Evolutionary conservation across 1,140 invertebrate genomes (phyloP).

Genomic region (Drosophila ananassae): DNA sequence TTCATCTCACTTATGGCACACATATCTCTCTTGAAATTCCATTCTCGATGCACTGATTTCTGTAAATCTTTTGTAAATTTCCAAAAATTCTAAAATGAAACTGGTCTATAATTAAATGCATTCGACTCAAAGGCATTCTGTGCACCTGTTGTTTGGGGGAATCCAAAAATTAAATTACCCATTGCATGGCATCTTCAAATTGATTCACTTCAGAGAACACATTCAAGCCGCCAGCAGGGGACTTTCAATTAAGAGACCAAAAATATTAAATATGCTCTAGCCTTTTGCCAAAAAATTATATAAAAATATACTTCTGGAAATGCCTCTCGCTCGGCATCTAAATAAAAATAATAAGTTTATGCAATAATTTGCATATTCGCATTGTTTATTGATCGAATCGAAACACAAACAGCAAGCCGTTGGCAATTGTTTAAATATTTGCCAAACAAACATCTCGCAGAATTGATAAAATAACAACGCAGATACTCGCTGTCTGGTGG

Average conservation of each 20-base stretch:
- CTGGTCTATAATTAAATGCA: not conserved
- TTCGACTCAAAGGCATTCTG: not conserved
- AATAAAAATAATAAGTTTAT: constrained; percentile 30
- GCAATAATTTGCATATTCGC: constrained; percentile 49
- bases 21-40: not conserved
- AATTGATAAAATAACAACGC: constrained; percentile 55
- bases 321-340: not conserved
- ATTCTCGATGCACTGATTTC: not conserved
- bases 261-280: not conserved
- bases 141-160: not conserved
- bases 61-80: not conserved
- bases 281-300: not conserved
- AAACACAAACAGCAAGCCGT: constrained; percentile 38
- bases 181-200: not conserved
- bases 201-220: not conserved
- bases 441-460: constrained; percentile 37
- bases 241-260: too few relatives aligned
- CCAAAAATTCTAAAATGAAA: not conserved
- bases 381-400: constrained; percentile 52
- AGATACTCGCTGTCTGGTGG: constrained; percentile 14
- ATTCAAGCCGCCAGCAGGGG: too few relatives aligned
- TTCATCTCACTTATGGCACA: not conserved
- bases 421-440: constrained; percentile 59
- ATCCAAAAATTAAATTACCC: constrained; percentile 1
- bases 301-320: not conserved